Evolutionary conservation across 2,797 vertebrate genomes (phyloP), one percentile per base, ranked within the genome.

Genomic region (Cichlasoma orientale): DNA sequence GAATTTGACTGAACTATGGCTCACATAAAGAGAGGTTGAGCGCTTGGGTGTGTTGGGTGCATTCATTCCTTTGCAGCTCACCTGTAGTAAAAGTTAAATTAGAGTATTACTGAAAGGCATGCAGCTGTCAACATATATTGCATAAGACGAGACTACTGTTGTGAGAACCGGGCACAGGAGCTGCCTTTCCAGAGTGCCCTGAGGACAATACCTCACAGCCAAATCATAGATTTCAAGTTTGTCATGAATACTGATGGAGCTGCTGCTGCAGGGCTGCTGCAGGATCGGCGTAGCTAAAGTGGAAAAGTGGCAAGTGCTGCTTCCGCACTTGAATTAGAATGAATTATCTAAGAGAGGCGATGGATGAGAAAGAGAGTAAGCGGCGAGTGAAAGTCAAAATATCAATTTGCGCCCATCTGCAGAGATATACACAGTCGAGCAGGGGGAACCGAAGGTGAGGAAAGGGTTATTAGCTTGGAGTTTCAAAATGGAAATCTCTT

Each of bases 401-500:
- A 66, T 56, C 44, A 25, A 44, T 69, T 59, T 77, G 18, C 25
- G 27, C 70, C 56, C 47, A 25, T 80, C 50, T 10, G 18, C 2
- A 3, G 33, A 16, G 31, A 52, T 16, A 27, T 8, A 50, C 18
- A 56, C 31, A 16, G 44, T 9, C 4, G 0, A 71, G 56, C 57
- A 5, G 33, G 52, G 47, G 79, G 57, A 74, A 59, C 56, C 75
- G 36, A 23, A 31, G 44, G 41, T n/a, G 36, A 72, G 55, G 72
- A 71, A 82, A 25, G 66, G 71, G 38, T 59, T 72, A 82, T 78
- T 58, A 84, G 73, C 59, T 27, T 36, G 25, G 66, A 75, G 73
- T 85, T 82, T 78, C 36, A 57, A 72, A 86, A 88, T 88, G 85
- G 79, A 92, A 88, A 87, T 90, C 56, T 87, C 78, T 81, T 38